Base-by-base conservation (phyloP, 2,888 invertebrate species). In the Zootermopsis nevadensis region DNA sequence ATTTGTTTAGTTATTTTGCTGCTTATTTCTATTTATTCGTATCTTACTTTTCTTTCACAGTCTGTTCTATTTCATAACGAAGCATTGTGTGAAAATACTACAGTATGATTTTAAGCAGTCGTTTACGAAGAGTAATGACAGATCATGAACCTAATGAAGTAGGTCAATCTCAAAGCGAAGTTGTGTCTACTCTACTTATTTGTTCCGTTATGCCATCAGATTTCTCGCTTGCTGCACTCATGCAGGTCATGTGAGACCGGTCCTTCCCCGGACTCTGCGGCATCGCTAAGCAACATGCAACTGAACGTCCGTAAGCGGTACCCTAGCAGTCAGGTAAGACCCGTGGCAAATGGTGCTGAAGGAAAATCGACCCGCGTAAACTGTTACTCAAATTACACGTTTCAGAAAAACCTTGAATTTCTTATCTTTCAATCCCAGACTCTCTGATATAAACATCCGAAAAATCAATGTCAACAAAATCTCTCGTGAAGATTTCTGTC, bases 241-340 rank as follows among this genome's bases (percentile, higher is more conserved):
- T 79, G 79, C 35, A 55, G 66, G 38, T 60, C 55, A n/a, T 10
- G 60, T 27, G 79, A 79, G 24, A 31, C 60, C 22, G 60, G n/a
- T 7, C 79, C 35, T 1, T 79, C 79, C n/a, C 79, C 55, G 19
- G 79, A 79, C 31, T 79, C 79, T n/a, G 74, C 74, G 6, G 74
- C 24, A 8, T 74, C 74, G 22, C 79, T 79, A 0, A 79, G 79
- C 38, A 79, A 79, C n/a, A 33, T 31, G 35, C 79, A 79, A n/a
- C 66, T 60, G 15, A 79, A 35, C 66, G 31, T 66, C n/a, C 35
- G 79, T n/a, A 79, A 66, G 2, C 33, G 79, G 1, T 1, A 55
- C n/a, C 22, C 15, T 7, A 38, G 79, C 6, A 79, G 79, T 27
- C 66, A 79, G 79, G 79, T 53, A 31, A 22, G 48, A 38, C 38